Conservation (phyloP, 2,113 vertebrate genomes). For the Rattus norvegicus region DNA sequence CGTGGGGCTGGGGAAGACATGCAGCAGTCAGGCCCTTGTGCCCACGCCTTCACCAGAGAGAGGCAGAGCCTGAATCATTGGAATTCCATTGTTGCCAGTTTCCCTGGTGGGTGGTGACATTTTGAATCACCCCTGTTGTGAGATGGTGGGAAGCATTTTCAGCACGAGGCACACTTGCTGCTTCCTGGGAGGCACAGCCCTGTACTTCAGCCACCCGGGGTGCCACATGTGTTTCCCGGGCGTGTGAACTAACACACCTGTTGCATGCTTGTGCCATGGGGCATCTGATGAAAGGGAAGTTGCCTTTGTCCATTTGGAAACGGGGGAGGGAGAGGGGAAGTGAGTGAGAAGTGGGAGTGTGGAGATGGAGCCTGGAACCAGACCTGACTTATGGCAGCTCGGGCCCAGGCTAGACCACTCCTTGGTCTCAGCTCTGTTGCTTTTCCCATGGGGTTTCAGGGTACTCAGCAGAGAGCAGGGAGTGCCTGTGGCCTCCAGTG, state of each 20-base stretch:
- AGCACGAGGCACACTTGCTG: slow-evolving; percentile 37
- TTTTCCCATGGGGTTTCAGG: background rate
- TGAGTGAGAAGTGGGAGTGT: background rate
- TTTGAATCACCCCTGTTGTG: slow-evolving; percentile 58
- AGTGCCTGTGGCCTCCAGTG: background rate
- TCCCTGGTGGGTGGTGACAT: slow-evolving; percentile 71
- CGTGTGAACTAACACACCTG: slow-evolving; percentile 81
- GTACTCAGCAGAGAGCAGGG: background rate
- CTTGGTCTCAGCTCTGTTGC: background rate
- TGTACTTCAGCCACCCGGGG: slow-evolving; percentile 1
- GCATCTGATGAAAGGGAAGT: background rate
- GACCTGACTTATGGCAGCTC: background rate
- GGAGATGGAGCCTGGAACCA: background rate
- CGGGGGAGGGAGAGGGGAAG: background rate
- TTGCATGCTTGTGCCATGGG: background rate
- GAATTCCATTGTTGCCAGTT: slow-evolving; percentile 67
- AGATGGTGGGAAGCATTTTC: slow-evolving; percentile 25
- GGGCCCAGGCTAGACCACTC: background rate
- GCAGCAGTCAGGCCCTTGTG: slow-evolving; percentile 41
- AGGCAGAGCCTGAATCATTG: slow-evolving; percentile 72
- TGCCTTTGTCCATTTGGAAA: background rate
- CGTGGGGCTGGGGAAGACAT: slow-evolving; percentile 5
- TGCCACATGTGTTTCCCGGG: background rate
- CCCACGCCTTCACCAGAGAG: slow-evolving; percentile 56
- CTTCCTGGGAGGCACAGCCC: slow-evolving; percentile 45